A percentile compares a stretch with the other conserved stretches of the same genome.
Evolutionary conservation across 2,113 vertebrate species (phyloP).

Genomic region (Chascanopsetta lugubris): DNA sequence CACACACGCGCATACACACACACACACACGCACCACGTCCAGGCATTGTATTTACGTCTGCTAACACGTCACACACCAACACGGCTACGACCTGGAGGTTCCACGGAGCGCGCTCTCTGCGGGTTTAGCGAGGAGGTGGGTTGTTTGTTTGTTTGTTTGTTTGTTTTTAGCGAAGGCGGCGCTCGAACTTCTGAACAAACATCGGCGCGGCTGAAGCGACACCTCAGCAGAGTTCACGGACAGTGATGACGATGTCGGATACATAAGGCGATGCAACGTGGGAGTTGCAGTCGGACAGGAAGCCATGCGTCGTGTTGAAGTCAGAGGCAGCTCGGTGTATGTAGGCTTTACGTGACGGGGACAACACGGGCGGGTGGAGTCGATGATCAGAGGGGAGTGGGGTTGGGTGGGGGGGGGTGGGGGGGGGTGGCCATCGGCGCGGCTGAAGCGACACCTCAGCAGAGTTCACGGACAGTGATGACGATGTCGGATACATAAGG

Average conservation of each 20-base stretch:
- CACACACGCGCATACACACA: conserved; percentile 2
- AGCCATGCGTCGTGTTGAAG: conserved; percentile 69
- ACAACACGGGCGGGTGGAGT: neutral
- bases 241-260: conserved; percentile 52
- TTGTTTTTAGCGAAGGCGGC: conserved; percentile 22
- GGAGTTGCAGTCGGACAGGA: conserved; percentile 41
- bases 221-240: conserved; percentile 34
- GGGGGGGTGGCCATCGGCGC: too few relatives aligned
- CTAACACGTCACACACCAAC: conserved; percentile 40
- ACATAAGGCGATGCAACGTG: conserved; percentile 57
- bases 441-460: conserved; percentile 18
- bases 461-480: conserved; percentile 46
- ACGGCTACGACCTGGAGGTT: conserved; percentile 23
- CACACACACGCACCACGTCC: conserved; percentile 9
- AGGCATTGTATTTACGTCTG: conserved; percentile 28
- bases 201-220: conserved; percentile 1
- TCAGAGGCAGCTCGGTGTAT: conserved; percentile 77
- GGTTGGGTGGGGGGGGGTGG: conserved; percentile 19
- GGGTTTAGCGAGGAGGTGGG: neutral
- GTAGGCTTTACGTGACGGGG: conserved; percentile 61
- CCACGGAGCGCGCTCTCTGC: conserved; percentile 5
- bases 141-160: too few relatives aligned
- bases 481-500: conserved; percentile 62
- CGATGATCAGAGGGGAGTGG: neutral
- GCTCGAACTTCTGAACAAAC: neutral